Evolutionary conservation across 2,888 invertebrate species (phyloP).

Genomic region (Drosophila maculinotata): DNA sequence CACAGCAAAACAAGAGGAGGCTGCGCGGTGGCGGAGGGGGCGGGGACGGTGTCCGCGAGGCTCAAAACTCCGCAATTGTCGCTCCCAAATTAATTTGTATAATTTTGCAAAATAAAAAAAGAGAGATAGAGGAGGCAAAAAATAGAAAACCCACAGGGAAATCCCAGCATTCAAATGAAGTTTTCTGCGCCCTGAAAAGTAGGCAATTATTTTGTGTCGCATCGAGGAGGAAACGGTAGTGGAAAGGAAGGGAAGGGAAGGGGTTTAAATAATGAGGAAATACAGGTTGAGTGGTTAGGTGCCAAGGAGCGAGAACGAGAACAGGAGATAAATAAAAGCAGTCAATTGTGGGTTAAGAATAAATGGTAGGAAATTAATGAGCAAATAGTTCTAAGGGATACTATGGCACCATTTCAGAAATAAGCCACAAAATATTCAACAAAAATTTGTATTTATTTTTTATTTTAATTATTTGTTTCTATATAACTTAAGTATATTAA

Average conservation of each 20-base stretch:
- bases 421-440: too few relatives aligned
- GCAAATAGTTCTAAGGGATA: neutral
- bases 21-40: slow-evolving; percentile 11
- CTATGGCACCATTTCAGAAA: too few relatives aligned
- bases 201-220: slow-evolving; percentile 74
- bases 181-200: slow-evolving; percentile 56
- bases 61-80: slow-evolving; percentile 67
- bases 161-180: slow-evolving; percentile 64
- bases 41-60: slow-evolving; percentile 15
- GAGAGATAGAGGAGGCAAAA: slow-evolving; percentile 4
- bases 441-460: neutral
- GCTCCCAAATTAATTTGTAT: slow-evolving; percentile 80
- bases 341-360: neutral
- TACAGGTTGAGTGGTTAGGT: slow-evolving; percentile 13
- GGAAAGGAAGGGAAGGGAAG: neutral
- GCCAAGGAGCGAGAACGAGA: neutral
- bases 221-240: slow-evolving; percentile 18
- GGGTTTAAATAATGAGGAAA: slow-evolving; percentile 32
- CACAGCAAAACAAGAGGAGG: slow-evolving; percentile 22
- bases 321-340: slow-evolving; percentile 2
- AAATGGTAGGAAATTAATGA: slow-evolving; percentile 7
- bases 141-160: slow-evolving; percentile 44
- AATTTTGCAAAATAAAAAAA: slow-evolving; percentile 56
- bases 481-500: too few relatives aligned
- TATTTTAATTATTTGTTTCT: neutral